Conservation (phyloP, 2,888 invertebrate genomes). For the Neuroscelio doddi region DNA sequence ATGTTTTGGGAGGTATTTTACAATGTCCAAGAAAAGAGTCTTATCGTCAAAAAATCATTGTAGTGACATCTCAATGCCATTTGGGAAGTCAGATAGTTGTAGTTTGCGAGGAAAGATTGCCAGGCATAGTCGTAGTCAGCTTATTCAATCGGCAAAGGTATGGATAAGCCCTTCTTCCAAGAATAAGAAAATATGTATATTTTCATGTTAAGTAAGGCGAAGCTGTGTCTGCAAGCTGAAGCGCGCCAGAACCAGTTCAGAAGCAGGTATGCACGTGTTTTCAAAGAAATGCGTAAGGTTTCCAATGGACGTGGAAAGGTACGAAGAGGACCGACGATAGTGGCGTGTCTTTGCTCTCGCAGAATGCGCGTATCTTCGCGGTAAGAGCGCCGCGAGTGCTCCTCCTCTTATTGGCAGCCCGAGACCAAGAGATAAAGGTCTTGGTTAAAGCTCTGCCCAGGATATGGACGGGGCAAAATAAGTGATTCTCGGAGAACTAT, state of each 20-base stretch:
- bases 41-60: no score
- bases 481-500: constrained; percentile 56
- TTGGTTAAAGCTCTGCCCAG: constrained; percentile 25
- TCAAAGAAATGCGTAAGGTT: constrained; percentile 36
- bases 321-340: constrained; percentile 24
- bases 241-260: constrained; percentile 23
- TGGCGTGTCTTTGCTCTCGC: constrained; percentile 23
- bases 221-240: background rate
- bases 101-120: no score
- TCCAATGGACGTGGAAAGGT: constrained; percentile 29
- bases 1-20: no score
- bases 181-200: background rate
- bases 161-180: background rate
- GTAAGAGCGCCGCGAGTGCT: constrained; percentile 25
- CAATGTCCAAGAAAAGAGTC: no score
- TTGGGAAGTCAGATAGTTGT: no score
- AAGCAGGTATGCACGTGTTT: constrained; percentile 40
- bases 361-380: constrained; percentile 36
- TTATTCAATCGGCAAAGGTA: background rate
- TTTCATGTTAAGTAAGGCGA: no score
- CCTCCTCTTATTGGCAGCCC: constrained; percentile 35
- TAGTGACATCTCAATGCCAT: no score
- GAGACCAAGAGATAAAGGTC: constrained; percentile 31
- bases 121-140: no score
- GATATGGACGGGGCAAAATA: constrained; percentile 40